These are phyloP conservation scores for Melanchra persicariae DNA, from an alignment of 2,888 invertebrate genomes.

Conservation along the genomic window DNA sequence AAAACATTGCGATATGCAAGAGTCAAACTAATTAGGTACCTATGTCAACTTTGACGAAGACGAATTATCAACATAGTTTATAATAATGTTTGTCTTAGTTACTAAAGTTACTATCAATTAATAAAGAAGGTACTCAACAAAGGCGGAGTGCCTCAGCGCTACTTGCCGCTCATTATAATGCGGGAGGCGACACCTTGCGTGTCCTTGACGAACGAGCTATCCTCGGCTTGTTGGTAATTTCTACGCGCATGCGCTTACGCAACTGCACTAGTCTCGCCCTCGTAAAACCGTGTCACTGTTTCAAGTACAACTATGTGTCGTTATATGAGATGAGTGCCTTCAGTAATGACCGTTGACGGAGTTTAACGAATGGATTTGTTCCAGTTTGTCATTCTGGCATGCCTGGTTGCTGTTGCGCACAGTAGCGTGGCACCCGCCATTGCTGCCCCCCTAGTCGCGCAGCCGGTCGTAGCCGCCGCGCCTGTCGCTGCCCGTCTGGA, in stretches of 20 bases:
- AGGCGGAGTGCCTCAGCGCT: conserved; percentile 6
- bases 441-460: conserved; percentile 71
- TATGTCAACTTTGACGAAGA: neutral
- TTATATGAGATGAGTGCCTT: conserved; percentile 55
- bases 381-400: conserved; percentile 86
- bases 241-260: conserved; percentile 83
- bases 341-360: conserved; percentile 57
- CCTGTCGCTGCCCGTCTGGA: conserved; percentile 81
- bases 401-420: conserved; percentile 81
- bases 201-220: conserved; percentile 84
- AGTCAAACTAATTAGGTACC: neutral
- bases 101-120: conserved; percentile 14
- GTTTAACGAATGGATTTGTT: conserved; percentile 63
- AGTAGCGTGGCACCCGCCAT: conserved; percentile 80
- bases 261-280: conserved; percentile 83
- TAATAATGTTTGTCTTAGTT: neutral
- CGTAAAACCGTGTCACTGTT: conserved; percentile 87
- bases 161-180: conserved; percentile 76
- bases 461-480: conserved; percentile 77
- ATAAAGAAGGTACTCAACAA: conserved; percentile 4
- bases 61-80: neutral
- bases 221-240: conserved; percentile 86
- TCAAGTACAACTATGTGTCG: conserved; percentile 83
- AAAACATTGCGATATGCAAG: neutral
- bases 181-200: conserved; percentile 69